Evolutionary conservation across 2,113 vertebrate genomes (phyloP), one percentile per base, ranked within the genome.

Genomic region (Oncorhynchus keta): DNA sequence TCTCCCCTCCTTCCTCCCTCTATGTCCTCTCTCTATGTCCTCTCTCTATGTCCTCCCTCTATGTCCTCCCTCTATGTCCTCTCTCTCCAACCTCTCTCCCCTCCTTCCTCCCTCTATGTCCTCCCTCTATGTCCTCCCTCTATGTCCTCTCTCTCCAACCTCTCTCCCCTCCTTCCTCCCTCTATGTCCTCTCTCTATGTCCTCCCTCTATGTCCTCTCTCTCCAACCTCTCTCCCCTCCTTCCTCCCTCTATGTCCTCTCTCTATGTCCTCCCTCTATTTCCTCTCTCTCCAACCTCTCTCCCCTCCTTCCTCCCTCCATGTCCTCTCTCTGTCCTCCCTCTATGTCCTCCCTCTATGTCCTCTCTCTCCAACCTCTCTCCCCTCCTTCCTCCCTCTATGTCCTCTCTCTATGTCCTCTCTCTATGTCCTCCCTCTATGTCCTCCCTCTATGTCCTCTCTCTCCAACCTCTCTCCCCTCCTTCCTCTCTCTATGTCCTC

Each of bases 191-290:
- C n/a, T n/a, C n/a, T n/a, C n/a, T n/a, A n/a, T n/a, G n/a, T 35
- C 35, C 35, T 64, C 0, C 72, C 74, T 79, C 72, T 68, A 18
- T 35, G 6, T 35, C 35, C 35, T 35, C 35, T 7, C 35, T 35
- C 28, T 28, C 28, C 2, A 28, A 26, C 35, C 35, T 8, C 32
- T 35, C 32, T 7, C 6, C 32, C 68, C 9, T 28, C 28, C 18
- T 45, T n/a, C 70, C 71, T 35, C 32, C 70, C 24, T 70, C 77
- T 55, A 0, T 78, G n/a, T n/a, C n/a, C n/a, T n/a, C n/a, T n/a
- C n/a, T n/a, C n/a, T n/a, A n/a, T n/a, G n/a, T 35, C 35, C 35
- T 64, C 0, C 72, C 74, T 79, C 72, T 68, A 18, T 35, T 1
- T 35, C 35, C 35, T 35, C 35, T 7, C 35, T 35, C 28, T 28